A percentile compares a stretch with the other conserved stretches of the same genome.
Evolutionary conservation across 2,797 vertebrate species (phyloP).

Genomic region (Coregonus ussuriensis): DNA sequence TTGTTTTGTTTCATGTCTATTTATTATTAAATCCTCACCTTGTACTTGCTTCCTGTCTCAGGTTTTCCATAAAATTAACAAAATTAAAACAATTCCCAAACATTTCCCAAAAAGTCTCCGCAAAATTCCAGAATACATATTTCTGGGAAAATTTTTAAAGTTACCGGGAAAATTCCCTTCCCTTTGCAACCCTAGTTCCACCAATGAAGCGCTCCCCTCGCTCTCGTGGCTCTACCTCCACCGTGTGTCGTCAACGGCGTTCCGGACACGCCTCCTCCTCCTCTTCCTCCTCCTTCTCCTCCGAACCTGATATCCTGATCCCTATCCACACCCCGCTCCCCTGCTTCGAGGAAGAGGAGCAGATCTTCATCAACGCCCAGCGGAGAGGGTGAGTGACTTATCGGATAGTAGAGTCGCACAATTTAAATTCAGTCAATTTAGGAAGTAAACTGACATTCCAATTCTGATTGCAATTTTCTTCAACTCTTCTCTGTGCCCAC

Average conservation of each 20-base stretch:
- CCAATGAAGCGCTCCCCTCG: slow-evolving; percentile 83
- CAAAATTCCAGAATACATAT: not conserved
- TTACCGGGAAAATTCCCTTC: not conserved
- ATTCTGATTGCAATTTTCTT: too few species aligned
- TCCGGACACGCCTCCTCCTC: slow-evolving; percentile 77
- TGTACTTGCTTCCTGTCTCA: too few species aligned
- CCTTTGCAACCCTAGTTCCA: slow-evolving; percentile 55
- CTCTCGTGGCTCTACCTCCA: slow-evolving; percentile 82
- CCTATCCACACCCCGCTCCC: slow-evolving; percentile 85
- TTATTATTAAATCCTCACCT: too few species aligned
- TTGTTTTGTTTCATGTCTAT: too few species aligned
- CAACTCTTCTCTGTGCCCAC: not conserved
- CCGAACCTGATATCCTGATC: slow-evolving; percentile 92
- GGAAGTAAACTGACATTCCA: too few species aligned
- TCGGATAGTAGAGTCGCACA: not conserved
- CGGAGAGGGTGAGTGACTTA: slow-evolving; percentile 85
- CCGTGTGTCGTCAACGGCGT: slow-evolving; percentile 84
- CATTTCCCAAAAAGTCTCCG: not conserved
- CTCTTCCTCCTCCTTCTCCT: slow-evolving; percentile 72
- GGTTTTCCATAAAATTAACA: too few species aligned
- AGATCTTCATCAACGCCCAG: slow-evolving; percentile 84
- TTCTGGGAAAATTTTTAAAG: too few species aligned
- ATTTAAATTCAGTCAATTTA: too few species aligned
- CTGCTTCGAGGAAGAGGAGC: slow-evolving; percentile 86
- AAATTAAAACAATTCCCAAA: not conserved